Base-by-base conservation (phyloP, 2,113 vertebrate genomes). In the Albula glossodonta region DNA sequence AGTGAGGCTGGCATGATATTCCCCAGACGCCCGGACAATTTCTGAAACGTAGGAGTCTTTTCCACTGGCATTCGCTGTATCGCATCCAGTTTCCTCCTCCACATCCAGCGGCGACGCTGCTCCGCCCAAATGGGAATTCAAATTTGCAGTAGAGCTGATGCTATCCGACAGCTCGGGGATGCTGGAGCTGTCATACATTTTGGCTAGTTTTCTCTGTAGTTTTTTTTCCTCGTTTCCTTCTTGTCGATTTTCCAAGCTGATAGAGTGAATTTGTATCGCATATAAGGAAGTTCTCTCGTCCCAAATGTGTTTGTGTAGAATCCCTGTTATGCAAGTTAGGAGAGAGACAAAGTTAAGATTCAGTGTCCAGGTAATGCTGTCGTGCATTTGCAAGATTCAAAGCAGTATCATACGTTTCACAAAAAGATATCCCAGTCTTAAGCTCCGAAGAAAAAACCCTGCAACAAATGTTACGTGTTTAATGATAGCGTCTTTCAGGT, bases 111-210 rank as follows among this genome's bases (percentile, higher is more conserved):
- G 81, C 52, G 74, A 78, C 57, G 56, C 51, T 17, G 70, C 31
- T 86, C 78, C 86, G 51, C 15, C 86, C 81, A 50, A 52, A 74
- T 56, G 74, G 19, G 81, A 49, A 13, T 81, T 10, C 49, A 86
- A 66, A 52, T 50, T 51, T 51, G 79, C 82, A 78, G 85, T 83
- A 7, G 87, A 51, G 11, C 49, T 79, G 56, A 77, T 53, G 48
- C 19, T 41, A 79, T 78, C 82, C 11, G 84, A 80, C 78, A 13
- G 81, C 13, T 41, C 49, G n/a, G 31, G 56, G 86, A 50, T 82
- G 86, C 49, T 15, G n/a, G 70, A 57, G 87, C 81, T 79, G 60
- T 89, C 90, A 79, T 89, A 74, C 93, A 94, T 94, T 48, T 87
- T 86, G 86, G 53, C 85, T 53, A n/a, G 17, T 50, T 86, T 49